phyloP scores from a whole-genome alignment of 2,797 vertebrate genomes.

The Aphelocoma californica region DNA sequence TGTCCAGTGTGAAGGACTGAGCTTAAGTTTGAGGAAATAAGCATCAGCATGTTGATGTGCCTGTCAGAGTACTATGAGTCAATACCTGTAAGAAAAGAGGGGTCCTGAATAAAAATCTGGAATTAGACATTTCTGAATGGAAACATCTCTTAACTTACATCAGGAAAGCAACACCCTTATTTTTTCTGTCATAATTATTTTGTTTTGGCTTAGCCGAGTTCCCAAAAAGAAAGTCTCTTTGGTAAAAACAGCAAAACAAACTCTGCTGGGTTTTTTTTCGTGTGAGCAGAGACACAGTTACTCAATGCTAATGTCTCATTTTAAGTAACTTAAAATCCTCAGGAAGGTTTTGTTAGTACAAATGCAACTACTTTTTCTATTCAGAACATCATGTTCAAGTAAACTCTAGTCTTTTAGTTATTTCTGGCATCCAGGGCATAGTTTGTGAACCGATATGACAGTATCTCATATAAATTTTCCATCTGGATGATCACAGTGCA shows the following conservation, averaged over 20 bases:
- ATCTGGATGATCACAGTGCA: constrained; percentile 59
- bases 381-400: constrained; percentile 72
- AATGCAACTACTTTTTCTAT: constrained; percentile 55
- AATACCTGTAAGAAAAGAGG: not conserved
- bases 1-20: not conserved
- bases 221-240: not conserved
- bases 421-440: constrained; percentile 61
- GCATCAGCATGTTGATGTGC: not conserved
- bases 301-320: constrained; percentile 12
- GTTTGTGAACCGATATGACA: constrained; percentile 64
- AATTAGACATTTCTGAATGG: not conserved
- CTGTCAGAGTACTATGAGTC: not conserved
- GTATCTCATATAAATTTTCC: constrained; percentile 70
- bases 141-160: not conserved
- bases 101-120: not conserved
- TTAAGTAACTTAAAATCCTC: constrained; percentile 10
- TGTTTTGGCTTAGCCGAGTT: not conserved
- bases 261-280: not conserved
- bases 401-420: constrained; percentile 64
- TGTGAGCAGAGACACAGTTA: not conserved
- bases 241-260: not conserved
- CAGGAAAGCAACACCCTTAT: not conserved
- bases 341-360: constrained; percentile 33
- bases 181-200: not conserved
- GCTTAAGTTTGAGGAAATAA: not conserved